These are phyloP conservation scores for Pollachius pollachius DNA, from an alignment of 2,113 vertebrate genomes.

Conservation along the genomic window DNA sequence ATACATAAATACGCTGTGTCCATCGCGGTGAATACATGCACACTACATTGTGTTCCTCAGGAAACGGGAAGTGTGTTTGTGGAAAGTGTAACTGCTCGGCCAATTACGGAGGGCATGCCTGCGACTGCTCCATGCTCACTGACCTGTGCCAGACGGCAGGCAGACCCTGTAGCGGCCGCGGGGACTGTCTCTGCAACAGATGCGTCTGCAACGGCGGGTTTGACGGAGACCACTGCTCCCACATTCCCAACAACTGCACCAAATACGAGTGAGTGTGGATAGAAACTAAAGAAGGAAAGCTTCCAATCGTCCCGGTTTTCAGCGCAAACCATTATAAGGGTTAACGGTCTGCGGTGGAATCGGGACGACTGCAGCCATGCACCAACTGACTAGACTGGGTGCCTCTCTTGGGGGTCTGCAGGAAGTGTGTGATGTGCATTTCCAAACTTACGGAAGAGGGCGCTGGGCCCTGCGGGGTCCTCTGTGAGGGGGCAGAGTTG, in stretches of 20 bases:
- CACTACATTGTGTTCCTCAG: conserved; percentile 31
- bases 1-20: too few relatives aligned
- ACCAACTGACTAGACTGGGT: not conserved
- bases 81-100: conserved; percentile 59
- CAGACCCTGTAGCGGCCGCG: conserved; percentile 60
- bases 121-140: conserved; percentile 57
- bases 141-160: conserved; percentile 36
- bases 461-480: not conserved
- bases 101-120: conserved; percentile 63
- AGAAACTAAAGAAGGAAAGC: not conserved
- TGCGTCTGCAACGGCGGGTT: conserved; percentile 67
- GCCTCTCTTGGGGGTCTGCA: not conserved
- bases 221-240: conserved; percentile 55
- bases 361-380: too few relatives aligned
- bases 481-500: not conserved
- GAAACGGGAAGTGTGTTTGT: conserved; percentile 67
- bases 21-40: not conserved
- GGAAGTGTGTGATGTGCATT: conserved; percentile 13
- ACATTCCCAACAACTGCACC: conserved; percentile 55
- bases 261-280: conserved; percentile 42
- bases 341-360: too few relatives aligned
- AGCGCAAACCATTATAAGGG: too few relatives aligned
- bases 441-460: too few relatives aligned
- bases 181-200: conserved; percentile 68
- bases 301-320: too few relatives aligned